Evolutionary conservation across 2,888 invertebrate genomes (phyloP), one percentile per base, ranked within the genome.

Genomic region (Drosophila koepferae): DNA sequence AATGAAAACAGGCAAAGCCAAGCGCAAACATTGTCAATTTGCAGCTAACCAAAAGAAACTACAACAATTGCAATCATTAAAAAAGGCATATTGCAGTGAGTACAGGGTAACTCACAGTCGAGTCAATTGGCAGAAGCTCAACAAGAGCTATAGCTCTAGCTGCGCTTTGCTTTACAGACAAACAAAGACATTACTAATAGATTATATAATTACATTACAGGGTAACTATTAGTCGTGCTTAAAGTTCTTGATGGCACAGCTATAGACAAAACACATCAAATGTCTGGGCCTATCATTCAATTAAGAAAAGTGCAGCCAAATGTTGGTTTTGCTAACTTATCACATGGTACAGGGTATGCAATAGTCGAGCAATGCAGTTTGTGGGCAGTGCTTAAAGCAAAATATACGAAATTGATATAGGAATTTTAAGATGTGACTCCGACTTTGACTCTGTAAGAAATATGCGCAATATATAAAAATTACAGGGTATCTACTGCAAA

Each of bases 51-150:
- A 28, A 46, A 46, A 67, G 54, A 38, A 48, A 67, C 48, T 49
- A 34, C 28, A 46, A 55, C 64, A 69, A 74, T 78, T 69, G 58
- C 60, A 78, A 51, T 58, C 63, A 67, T 73, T 72, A 14, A 36
- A 20, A 8, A 12, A 18, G n/a, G n/a, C n/a, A n/a, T n/a, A n/a
- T n/a, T n/a, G n/a, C n/a, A n/a, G 12, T 1, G 23, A 38, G 18
- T 20, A 58, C 46, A 71, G 72, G 58, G 63, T 72, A 72, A 28
- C 18, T 12, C 14, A 16, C 16, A 16, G 38, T 38, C 38, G 38
- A 16, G 38, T 6, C 6, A 38, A 14, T 14, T 38, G 5, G 28
- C 28, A 28, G 5, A 5, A 28, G 28, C 28, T 28, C 28, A 28
- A 28, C 28, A 28, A 28, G 28, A 28, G 28, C 28, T 28, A 28